A percentile compares a stretch with the other conserved stretches of the same genome.
Conservation (phyloP, 2,113 vertebrate species). For the Sialia sialis region DNA sequence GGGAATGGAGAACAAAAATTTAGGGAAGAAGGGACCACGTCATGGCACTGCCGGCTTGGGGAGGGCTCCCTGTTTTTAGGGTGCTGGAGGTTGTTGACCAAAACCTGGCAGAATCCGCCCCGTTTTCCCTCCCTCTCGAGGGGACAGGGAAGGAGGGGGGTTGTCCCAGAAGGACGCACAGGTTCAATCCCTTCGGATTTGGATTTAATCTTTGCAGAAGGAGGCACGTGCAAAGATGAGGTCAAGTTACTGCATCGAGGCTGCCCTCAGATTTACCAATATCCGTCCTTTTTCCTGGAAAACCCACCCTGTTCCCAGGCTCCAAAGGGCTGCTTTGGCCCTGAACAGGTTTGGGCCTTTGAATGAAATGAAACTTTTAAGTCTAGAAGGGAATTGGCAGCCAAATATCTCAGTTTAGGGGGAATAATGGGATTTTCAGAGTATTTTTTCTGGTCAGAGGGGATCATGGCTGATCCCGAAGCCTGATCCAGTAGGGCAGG, state of each 20-base stretch:
- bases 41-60: neutral
- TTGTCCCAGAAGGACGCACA: neutral
- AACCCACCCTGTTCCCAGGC: neutral
- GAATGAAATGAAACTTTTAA: neutral
- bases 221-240: conserved; percentile 3
- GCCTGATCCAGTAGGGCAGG: neutral
- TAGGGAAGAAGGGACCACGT: neutral
- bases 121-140: rapidly evolving
- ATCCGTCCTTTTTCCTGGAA: neutral
- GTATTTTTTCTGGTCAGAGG: neutral
- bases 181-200: neutral
- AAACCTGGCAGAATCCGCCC: neutral
- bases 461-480: neutral
- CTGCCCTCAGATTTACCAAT: neutral
- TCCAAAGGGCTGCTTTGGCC: neutral
- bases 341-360: rapidly evolving
- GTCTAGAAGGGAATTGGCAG: neutral
- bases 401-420: neutral
- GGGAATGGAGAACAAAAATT: neutral
- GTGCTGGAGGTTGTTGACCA: neutral
- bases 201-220: neutral
- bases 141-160: neutral
- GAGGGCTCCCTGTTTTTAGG: neutral
- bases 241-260: neutral
- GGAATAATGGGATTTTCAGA: neutral